These are phyloP conservation scores for Automeris io DNA, from an alignment of 2,888 invertebrate genomes.

Conservation along the genomic window DNA sequence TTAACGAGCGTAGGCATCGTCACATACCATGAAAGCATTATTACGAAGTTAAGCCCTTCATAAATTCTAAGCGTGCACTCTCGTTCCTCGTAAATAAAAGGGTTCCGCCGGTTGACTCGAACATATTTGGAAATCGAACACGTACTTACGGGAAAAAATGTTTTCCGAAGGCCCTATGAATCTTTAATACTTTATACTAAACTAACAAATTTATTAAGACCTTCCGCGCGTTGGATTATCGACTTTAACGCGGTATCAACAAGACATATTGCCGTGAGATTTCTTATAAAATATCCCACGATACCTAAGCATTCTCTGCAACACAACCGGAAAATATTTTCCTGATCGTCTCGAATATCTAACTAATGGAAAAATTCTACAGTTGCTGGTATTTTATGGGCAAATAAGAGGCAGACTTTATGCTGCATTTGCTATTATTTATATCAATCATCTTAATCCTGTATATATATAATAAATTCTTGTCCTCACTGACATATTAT, in stretches of 20 bases:
- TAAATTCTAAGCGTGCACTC: neutral
- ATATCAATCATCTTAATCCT: too few species aligned
- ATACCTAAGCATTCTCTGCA: too few species aligned
- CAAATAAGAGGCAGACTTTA: too few species aligned
- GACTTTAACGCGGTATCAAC: neutral
- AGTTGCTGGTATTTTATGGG: too few species aligned
- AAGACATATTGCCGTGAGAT: neutral
- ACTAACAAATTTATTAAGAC: neutral
- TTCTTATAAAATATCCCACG: too few species aligned
- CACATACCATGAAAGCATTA: neutral
- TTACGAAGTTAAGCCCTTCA: neutral
- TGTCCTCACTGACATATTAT: too few species aligned
- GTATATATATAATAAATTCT: too few species aligned
- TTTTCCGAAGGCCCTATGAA: conserved; percentile 27
- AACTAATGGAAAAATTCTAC: too few species aligned
- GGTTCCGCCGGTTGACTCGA: conserved; percentile 12
- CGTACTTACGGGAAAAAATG: conserved; percentile 23
- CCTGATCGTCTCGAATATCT: too few species aligned
- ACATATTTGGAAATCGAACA: conserved; percentile 26
- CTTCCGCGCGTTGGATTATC: neutral
- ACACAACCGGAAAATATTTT: too few species aligned
- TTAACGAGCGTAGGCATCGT: too few species aligned
- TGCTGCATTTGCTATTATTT: too few species aligned
- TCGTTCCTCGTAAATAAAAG: conserved; percentile 12
- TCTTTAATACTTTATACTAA: conserved; percentile 22